phyloP scores from a whole-genome alignment of 2,113 vertebrate species.

The Serinus canaria region DNA sequence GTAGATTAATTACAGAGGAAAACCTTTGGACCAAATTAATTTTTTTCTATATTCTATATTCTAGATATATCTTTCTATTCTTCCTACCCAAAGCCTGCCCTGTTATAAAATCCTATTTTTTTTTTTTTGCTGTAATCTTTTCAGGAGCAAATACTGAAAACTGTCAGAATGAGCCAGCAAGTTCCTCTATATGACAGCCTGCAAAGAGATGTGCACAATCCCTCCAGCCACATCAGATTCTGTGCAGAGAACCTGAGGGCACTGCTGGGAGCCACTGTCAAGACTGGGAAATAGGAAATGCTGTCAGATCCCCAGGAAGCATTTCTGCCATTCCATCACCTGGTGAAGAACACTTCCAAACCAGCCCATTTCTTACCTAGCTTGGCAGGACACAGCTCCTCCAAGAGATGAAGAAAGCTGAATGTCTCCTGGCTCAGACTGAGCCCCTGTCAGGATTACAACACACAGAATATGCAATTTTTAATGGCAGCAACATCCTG shows the following conservation, averaged over 20 bases:
- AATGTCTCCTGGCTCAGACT: not conserved
- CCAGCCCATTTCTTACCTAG: not conserved
- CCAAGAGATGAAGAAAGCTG: not conserved
- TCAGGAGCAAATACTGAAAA: not conserved
- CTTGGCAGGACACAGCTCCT: not conserved
- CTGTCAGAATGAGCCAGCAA: not conserved
- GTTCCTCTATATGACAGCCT: not conserved
- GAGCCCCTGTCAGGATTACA: not conserved
- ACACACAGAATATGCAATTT: not conserved
- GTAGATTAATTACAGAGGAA: not conserved
- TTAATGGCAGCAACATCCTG: not conserved
- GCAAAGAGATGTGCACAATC: rapidly evolving
- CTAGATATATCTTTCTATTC: not conserved
- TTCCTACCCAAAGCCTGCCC: not conserved
- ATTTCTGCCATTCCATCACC: not conserved
- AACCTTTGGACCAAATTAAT: not conserved
- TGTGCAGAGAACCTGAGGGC: not conserved
- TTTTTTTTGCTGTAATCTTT: not conserved
- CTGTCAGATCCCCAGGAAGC: not conserved
- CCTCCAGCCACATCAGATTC: not conserved
- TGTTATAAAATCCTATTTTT: not conserved
- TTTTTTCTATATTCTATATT: not conserved
- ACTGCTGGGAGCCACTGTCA: not conserved
- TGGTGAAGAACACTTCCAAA: not conserved
- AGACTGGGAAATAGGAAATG: not conserved